Evolutionary conservation across 2,888 invertebrate genomes (phyloP).

Genomic region (Agapostemon virescens): DNA sequence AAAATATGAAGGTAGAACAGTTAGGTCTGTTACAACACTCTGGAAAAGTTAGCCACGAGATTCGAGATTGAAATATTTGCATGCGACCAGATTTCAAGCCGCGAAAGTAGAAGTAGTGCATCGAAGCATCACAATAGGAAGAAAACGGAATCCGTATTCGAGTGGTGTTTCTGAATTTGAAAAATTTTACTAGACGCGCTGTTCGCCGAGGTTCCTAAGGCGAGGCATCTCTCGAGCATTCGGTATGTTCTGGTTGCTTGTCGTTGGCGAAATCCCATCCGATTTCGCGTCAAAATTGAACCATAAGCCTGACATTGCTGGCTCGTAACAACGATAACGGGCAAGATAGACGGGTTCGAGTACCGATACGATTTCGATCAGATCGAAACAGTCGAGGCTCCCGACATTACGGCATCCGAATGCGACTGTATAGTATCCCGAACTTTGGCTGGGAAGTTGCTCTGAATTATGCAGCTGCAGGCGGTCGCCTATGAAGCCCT

Average conservation of each 20-base stretch:
- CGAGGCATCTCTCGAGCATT: background rate
- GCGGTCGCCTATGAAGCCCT: slow-evolving; percentile 44
- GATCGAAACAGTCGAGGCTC: slow-evolving; percentile 37
- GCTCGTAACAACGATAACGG: slow-evolving; percentile 40
- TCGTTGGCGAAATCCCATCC: slow-evolving; percentile 11
- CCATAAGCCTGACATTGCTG: slow-evolving; percentile 16
- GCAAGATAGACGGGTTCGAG: slow-evolving; percentile 31
- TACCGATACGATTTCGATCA: slow-evolving; percentile 48
- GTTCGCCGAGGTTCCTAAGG: background rate
- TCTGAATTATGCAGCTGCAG: slow-evolving; percentile 66
- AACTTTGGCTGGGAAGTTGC: slow-evolving; percentile 57
- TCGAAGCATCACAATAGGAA: no score
- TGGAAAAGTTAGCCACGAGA: background rate
- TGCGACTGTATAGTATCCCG: slow-evolving; percentile 59
- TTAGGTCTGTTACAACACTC: no score
- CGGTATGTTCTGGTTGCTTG: background rate
- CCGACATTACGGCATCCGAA: slow-evolving; percentile 32
- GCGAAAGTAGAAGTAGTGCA: background rate
- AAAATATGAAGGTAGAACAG: no score
- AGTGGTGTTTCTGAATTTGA: background rate
- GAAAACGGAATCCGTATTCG: background rate
- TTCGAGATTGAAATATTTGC: background rate
- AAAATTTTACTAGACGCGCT: background rate
- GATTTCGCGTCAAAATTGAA: slow-evolving; percentile 19
- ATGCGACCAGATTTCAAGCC: background rate